These are phyloP conservation scores for Cabera pusaria DNA, from an alignment of 2,888 invertebrate species.

Conservation along the genomic window DNA sequence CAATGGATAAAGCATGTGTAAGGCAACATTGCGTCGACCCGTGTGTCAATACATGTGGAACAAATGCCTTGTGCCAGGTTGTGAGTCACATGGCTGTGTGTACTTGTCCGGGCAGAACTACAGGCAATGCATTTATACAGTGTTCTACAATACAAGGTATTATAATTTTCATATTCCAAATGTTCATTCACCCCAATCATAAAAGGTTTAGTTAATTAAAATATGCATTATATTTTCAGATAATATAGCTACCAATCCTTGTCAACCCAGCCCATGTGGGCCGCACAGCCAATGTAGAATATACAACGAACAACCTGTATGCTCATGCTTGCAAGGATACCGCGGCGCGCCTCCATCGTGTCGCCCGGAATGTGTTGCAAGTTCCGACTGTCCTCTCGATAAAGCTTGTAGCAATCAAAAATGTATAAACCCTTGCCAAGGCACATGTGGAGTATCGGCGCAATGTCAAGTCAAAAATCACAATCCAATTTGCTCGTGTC, in stretches of 20 bases:
- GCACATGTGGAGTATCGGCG: constrained; percentile 90
- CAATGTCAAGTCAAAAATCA: constrained; percentile 90
- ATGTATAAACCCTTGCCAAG: constrained; percentile 89
- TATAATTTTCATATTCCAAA: constrained; percentile 1
- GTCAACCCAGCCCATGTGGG: constrained; percentile 86
- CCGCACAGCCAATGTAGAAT: constrained; percentile 85
- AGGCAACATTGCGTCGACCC: constrained; percentile 88
- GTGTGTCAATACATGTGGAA: constrained; percentile 90
- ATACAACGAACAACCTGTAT: constrained; percentile 85
- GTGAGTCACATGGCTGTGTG: constrained; percentile 91
- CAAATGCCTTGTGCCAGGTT: constrained; percentile 88
- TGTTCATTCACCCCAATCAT: no score
- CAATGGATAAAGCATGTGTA: constrained; percentile 87
- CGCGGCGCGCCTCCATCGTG: constrained; percentile 88
- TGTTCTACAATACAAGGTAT: constrained; percentile 84
- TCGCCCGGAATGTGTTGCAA: constrained; percentile 88
- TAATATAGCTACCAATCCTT: constrained; percentile 76
- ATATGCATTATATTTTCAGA: constrained; percentile 49
- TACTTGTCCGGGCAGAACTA: constrained; percentile 86
- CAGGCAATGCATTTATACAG: constrained; percentile 88
- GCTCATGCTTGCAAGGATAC: constrained; percentile 85
- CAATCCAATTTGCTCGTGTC: constrained; percentile 88
- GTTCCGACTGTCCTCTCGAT: constrained; percentile 87
- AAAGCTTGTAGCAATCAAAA: constrained; percentile 88
- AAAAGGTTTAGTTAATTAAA: no score